Evolutionary conservation across 2,797 vertebrate species (phyloP), one percentile per base, ranked within the genome.

Genomic region (Percopsis omiscomaycus): DNA sequence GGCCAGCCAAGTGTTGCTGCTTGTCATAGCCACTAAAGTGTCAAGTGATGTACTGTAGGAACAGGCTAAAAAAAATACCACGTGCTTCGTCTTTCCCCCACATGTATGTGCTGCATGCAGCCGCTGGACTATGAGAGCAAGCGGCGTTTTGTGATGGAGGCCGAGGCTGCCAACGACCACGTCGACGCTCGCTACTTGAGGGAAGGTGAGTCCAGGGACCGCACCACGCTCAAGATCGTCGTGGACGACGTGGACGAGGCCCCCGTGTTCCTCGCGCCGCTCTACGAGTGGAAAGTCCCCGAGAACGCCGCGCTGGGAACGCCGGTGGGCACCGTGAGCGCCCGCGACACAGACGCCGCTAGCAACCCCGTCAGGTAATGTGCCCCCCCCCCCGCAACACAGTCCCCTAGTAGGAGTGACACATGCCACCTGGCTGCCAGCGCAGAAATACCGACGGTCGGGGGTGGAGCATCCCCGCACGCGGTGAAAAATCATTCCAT

Each of bases 241-340:
- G 95, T 99, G 65, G 78, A 90, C 64, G 94, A 99, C 15, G 93
- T 93, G 30, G 95, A 99, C 27, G 98, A 99, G 61, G 94, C 95
- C n/a, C 97, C 98, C 0, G 78, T 93, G 66, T 99, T 98, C 74
- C 80, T 84, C 3, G 66, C 59, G 0, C 68, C 89, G 0, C 64
- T 66, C 70, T 97, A 96, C 10, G 29, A 91, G 28, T 95, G 96
- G 94, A 92, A 95, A 55, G 83, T 95, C 65, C 14, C 68, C 1
- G 98, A 99, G 82, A 97, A 87, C 16, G 84, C 78, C 0, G 48
- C 57, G 0, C 64, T 60, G 13, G 95, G 94, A 0, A 88, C 91
- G 0, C 58, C 83, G 69, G 90, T 98, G 14, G 96, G 96, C 11
- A 11, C 16, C 0, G 90, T 99, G 0, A 90, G 83, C 13, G 96